Evolutionary conservation across 2,797 vertebrate species (phyloP).

Genomic region (Notoglanidium macrostoma): DNA sequence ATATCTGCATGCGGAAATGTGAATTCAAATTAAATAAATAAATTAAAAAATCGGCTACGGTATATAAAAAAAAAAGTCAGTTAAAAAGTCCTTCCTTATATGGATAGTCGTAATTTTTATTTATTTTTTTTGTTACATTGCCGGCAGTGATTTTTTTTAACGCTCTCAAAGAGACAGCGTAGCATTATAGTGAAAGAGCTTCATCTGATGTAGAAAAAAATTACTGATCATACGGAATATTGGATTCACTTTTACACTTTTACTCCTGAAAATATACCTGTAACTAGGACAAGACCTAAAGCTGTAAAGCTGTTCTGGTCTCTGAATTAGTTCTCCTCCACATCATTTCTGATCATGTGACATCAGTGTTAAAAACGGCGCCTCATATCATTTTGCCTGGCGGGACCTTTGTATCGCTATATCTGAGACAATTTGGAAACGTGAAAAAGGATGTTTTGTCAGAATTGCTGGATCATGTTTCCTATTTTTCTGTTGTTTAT

Average conservation of each 20-base stretch:
- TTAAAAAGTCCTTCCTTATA: background rate
- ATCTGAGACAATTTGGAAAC: background rate
- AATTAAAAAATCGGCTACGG: background rate
- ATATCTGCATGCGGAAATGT: slow-evolving; percentile 18
- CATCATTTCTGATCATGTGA: slow-evolving; percentile 33
- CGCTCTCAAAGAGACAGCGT: background rate
- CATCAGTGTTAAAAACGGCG: slow-evolving; percentile 15
- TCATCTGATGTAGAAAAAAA: background rate
- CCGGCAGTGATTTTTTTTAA: background rate
- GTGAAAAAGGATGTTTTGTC: background rate
- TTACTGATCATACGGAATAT: background rate
- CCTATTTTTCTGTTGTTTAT: slow-evolving; percentile 17
- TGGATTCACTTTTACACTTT: background rate
- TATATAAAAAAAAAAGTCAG: background rate
- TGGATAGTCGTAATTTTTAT: background rate
- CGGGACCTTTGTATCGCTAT: background rate
- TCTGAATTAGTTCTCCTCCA: slow-evolving; percentile 22
- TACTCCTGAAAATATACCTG: slow-evolving; percentile 13
- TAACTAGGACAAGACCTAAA: slow-evolving; percentile 17
- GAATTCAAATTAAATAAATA: slow-evolving; percentile 10
- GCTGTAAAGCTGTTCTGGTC: slow-evolving; percentile 23
- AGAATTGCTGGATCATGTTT: slow-evolving; percentile 11
- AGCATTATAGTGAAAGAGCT: background rate
- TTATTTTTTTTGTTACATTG: background rate
- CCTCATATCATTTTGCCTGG: slow-evolving; percentile 29